phyloP scores from a whole-genome alignment of 2,888 invertebrate genomes.

The Dynastes hyllus region DNA sequence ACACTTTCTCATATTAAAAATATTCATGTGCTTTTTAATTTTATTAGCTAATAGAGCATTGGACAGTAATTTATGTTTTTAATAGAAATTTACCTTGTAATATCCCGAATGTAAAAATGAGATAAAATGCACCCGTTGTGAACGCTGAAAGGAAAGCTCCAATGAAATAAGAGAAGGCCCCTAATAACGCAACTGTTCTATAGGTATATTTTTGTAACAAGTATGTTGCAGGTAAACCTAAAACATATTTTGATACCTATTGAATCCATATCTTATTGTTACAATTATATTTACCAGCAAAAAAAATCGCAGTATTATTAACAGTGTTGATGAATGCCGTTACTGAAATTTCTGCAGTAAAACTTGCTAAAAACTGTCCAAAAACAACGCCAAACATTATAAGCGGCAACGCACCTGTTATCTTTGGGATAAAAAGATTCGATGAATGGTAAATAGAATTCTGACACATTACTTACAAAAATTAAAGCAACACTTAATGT shows the following conservation, averaged over 20 bases:
- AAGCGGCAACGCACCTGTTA: slow-evolving; percentile 78
- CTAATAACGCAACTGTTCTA: slow-evolving; percentile 79
- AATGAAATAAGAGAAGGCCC: slow-evolving; percentile 61
- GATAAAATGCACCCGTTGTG: background rate
- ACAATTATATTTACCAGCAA: background rate
- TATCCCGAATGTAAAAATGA: background rate
- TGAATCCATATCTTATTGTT: background rate
- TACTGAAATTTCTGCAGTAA: slow-evolving; percentile 81
- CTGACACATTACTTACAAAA: slow-evolving; percentile 73
- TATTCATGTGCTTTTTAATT: too few relatives aligned
- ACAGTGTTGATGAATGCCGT: slow-evolving; percentile 77
- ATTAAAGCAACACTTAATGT: slow-evolving; percentile 82
- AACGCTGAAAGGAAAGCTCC: slow-evolving; percentile 75
- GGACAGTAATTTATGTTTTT: background rate
- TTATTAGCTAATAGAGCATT: too few relatives aligned
- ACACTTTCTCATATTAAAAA: too few relatives aligned
- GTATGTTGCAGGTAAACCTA: slow-evolving; percentile 81
- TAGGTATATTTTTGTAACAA: slow-evolving; percentile 79
- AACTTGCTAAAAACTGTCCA: slow-evolving; percentile 78
- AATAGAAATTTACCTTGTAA: background rate
- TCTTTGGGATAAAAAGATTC: slow-evolving; percentile 69
- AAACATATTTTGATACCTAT: slow-evolving; percentile 51
- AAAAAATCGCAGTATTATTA: background rate
- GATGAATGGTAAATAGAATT: background rate
- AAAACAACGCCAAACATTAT: slow-evolving; percentile 82